Percentiles rank a stretch among this genome's conserved stretches.
These are phyloP conservation scores for Lumbricus terrestris DNA, from an alignment of 2,888 invertebrate genomes.

Conservation along the genomic window DNA sequence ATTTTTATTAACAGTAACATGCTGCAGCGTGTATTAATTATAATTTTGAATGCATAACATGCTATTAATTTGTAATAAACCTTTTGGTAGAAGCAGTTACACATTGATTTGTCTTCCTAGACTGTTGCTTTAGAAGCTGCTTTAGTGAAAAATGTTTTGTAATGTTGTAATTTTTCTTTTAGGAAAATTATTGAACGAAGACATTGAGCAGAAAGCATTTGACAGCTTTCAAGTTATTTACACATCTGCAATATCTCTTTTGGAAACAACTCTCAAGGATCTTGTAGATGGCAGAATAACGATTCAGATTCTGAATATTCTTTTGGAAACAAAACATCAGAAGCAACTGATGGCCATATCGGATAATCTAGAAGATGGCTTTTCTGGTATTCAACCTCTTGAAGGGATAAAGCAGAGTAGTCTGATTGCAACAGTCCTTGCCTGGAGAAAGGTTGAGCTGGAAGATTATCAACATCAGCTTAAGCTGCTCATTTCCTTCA, in stretches of 20 bases:
- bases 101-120: not conserved
- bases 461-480: not conserved
- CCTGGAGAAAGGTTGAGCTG: not conserved
- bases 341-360: not conserved
- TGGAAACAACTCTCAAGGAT: not conserved
- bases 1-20: too few species aligned
- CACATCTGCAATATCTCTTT: not conserved
- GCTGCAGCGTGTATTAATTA: too few species aligned
- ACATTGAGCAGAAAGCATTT: too few species aligned
- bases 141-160: not conserved
- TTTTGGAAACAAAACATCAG: not conserved
- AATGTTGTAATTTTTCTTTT: not conserved
- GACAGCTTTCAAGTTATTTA: too few species aligned
- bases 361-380: not conserved
- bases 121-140: not conserved
- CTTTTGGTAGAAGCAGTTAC: too few species aligned
- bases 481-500: not conserved
- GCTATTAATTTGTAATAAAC: too few species aligned
- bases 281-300: not conserved
- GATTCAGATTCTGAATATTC: not conserved
- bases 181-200: not conserved
- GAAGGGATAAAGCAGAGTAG: not conserved
- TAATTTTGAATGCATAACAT: too few species aligned
- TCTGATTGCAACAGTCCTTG: not conserved
- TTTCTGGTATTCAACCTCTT: not conserved